phyloP scores from a whole-genome alignment of 2,888 invertebrate genomes.

The Drosophila macrospina region DNA sequence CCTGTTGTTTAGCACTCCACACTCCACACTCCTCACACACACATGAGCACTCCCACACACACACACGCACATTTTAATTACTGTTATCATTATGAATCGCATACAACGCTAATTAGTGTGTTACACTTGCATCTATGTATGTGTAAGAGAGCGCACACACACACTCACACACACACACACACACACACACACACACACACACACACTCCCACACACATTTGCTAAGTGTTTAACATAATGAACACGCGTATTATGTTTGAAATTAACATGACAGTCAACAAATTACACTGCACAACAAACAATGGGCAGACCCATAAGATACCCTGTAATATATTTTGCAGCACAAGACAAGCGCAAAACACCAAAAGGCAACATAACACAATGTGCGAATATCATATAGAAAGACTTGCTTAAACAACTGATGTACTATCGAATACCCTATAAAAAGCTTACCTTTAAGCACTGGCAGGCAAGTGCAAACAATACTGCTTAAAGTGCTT shows the following conservation, averaged over 20 bases:
- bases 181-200: conserved; percentile 8
- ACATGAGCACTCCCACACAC: conserved; percentile 28
- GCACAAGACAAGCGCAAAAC: too few relatives aligned
- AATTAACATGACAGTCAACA: conserved; percentile 79
- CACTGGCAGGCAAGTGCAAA: too few relatives aligned
- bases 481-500: too few relatives aligned
- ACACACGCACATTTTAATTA: conserved; percentile 67
- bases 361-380: neutral
- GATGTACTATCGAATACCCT: too few relatives aligned
- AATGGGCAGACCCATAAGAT: neutral
- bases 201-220: conserved; percentile 16
- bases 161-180: conserved; percentile 18
- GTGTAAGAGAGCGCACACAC: conserved; percentile 47
- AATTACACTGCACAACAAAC: conserved; percentile 20
- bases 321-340: conserved; percentile 12
- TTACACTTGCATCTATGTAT: conserved; percentile 76
- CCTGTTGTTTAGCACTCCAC: conserved; percentile 34
- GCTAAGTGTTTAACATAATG: conserved; percentile 80
- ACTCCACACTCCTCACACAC: conserved; percentile 18
- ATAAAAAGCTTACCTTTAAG: too few relatives aligned
- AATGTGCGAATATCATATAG: too few relatives aligned
- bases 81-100: conserved; percentile 82
- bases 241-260: conserved; percentile 73
- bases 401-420: too few relatives aligned
- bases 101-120: conserved; percentile 77